Conservation (phyloP, 2,113 vertebrate genomes). For the Hoplias malabaricus region DNA sequence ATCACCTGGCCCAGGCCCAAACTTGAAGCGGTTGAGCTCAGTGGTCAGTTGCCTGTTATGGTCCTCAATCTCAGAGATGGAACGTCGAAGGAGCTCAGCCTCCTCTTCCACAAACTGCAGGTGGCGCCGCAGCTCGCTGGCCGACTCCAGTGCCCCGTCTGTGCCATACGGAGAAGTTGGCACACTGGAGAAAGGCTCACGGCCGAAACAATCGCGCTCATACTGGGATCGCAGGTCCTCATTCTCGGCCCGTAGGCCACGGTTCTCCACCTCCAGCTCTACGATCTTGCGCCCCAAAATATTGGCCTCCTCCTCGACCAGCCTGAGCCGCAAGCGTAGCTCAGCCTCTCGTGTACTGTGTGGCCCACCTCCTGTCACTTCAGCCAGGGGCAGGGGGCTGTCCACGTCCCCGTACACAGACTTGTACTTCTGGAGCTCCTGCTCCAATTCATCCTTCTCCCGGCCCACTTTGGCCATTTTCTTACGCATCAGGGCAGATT, state of each 20-base stretch:
- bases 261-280: slow-evolving; percentile 96
- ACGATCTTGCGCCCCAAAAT: slow-evolving; percentile 96
- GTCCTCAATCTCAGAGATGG: slow-evolving; percentile 94
- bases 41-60: slow-evolving; percentile 92
- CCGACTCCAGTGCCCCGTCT: slow-evolving; percentile 82
- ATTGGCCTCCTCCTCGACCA: slow-evolving; percentile 97
- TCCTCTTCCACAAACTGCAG: slow-evolving; percentile 97
- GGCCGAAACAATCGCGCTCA: slow-evolving; percentile 83
- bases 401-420: slow-evolving; percentile 93
- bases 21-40: slow-evolving; percentile 93
- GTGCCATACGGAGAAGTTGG: slow-evolving; percentile 88
- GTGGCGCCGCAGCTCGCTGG: slow-evolving; percentile 87
- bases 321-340: slow-evolving; percentile 89
- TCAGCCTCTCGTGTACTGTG: slow-evolving; percentile 94
- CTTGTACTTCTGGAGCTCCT: slow-evolving; percentile 96
- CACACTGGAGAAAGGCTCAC: slow-evolving; percentile 86
- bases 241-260: slow-evolving; percentile 92
- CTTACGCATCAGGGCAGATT: slow-evolving; percentile 91
- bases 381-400: slow-evolving; percentile 84
- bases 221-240: slow-evolving; percentile 92
- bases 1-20: slow-evolving; percentile 75
- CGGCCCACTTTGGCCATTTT: slow-evolving; percentile 95
- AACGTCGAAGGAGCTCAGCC: slow-evolving; percentile 89
- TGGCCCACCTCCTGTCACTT: slow-evolving; percentile 85
- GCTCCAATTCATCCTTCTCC: slow-evolving; percentile 93